These are phyloP conservation scores for Spondyliosoma cantharus DNA, from an alignment of 2,797 vertebrate species.

Conservation along the genomic window DNA sequence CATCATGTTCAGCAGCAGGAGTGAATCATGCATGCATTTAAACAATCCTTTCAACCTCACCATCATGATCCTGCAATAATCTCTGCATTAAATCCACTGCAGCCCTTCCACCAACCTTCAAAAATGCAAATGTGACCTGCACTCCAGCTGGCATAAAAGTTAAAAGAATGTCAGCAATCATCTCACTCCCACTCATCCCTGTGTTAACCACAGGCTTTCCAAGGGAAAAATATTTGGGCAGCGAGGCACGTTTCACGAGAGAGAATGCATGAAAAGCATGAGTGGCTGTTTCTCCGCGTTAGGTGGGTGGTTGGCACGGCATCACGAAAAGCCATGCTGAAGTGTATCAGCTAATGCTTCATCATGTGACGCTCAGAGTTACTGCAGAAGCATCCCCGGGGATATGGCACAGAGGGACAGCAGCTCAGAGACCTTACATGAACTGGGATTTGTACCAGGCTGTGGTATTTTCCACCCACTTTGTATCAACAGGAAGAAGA, in stretches of 20 bases:
- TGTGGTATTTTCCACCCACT: conserved; percentile 77
- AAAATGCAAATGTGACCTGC: conserved; percentile 75
- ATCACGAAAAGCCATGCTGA: conserved; percentile 56
- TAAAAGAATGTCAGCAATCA: conserved; percentile 83
- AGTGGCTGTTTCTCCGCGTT: conserved; percentile 74
- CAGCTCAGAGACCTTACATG: conserved; percentile 62
- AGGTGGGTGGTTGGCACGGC: conserved; percentile 73
- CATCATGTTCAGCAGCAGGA: conserved; percentile 41
- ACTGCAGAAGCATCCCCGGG: conserved; percentile 24
- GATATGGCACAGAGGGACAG: conserved; percentile 30
- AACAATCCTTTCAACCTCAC: conserved; percentile 20
- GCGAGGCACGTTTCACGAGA: conserved; percentile 75
- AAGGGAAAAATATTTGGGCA: conserved; percentile 79
- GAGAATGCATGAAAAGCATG: conserved; percentile 79
- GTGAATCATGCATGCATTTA: conserved; percentile 32
- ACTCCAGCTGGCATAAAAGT: conserved; percentile 77
- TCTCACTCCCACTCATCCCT: conserved; percentile 84
- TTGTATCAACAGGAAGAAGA: conserved; percentile 62
- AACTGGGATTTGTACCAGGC: conserved; percentile 68
- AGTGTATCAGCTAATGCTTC: conserved; percentile 64
- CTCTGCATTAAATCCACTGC: conserved; percentile 60
- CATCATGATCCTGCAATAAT: conserved; percentile 54
- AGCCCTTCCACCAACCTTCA: conserved; percentile 64
- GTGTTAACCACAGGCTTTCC: conserved; percentile 81
- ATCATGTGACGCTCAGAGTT: conserved; percentile 45